Conservation (phyloP, 1,140 invertebrate species). For the Stratiolaelaps scimitus region DNA sequence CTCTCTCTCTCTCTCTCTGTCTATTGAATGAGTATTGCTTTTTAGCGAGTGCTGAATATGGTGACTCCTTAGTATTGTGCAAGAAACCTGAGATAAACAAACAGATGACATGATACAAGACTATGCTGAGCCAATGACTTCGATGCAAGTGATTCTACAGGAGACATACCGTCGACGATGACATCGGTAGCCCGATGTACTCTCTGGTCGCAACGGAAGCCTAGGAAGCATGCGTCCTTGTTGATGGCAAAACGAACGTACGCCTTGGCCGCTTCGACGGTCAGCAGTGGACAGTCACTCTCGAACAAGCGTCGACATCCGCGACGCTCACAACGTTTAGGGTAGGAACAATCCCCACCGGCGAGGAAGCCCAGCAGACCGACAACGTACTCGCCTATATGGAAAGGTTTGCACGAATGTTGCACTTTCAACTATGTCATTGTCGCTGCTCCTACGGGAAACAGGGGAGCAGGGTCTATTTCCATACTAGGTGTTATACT, state of each 20-base stretch:
- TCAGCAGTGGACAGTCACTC: constrained; percentile 22
- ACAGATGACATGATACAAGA: too few relatives aligned
- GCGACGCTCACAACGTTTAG: not conserved
- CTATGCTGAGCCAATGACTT: too few relatives aligned
- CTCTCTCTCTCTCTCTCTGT: too few relatives aligned
- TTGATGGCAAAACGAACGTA: constrained; percentile 27
- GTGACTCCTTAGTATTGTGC: too few relatives aligned
- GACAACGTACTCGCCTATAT: constrained; percentile 12
- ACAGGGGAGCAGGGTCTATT: too few relatives aligned
- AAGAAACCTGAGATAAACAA: too few relatives aligned
- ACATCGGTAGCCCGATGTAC: not conserved
- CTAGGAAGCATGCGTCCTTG: constrained; percentile 21
- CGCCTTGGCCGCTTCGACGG: constrained; percentile 8
- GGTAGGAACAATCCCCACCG: not conserved
- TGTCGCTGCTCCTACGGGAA: too few relatives aligned
- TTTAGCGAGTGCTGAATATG: too few relatives aligned
- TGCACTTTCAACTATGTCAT: too few relatives aligned
- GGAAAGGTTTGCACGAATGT: not conserved
- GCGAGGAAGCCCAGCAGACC: not conserved
- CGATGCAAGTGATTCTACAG: too few relatives aligned
- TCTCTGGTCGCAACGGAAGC: constrained; percentile 20
- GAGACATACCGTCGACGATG: constrained; percentile 23
- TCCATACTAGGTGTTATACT: too few relatives aligned
- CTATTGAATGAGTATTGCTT: too few relatives aligned
- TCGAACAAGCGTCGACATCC: constrained; percentile 4